Conservation (phyloP, 2,113 vertebrate genomes). For the Brienomyrus brachyistius region DNA sequence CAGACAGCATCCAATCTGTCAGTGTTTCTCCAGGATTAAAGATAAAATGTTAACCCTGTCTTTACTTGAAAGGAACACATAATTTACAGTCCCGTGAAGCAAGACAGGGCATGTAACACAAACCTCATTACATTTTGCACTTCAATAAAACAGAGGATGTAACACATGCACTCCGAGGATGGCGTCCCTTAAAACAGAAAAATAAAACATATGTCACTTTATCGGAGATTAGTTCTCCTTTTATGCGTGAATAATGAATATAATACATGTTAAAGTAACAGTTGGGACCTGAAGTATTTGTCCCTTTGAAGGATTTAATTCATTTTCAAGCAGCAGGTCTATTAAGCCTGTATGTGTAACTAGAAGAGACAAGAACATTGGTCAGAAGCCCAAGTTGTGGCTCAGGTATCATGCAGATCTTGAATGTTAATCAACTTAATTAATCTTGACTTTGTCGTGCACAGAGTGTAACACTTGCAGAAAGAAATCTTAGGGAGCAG, state of each 20-base stretch:
- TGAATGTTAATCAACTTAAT: slow-evolving; percentile 13
- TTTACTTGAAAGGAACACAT: neutral
- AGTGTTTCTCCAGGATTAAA: slow-evolving; percentile 5
- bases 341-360: slow-evolving; percentile 13
- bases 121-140: neutral
- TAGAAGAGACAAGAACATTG: slow-evolving; percentile 34
- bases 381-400: slow-evolving; percentile 20
- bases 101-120: neutral
- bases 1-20: neutral
- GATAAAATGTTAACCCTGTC: neutral
- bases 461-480: slow-evolving; percentile 7
- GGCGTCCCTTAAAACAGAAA: neutral
- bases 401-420: slow-evolving; percentile 24
- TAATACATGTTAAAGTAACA: neutral
- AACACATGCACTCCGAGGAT: neutral
- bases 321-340: neutral
- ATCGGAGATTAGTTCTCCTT: neutral
- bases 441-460: slow-evolving; percentile 31
- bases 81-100: neutral
- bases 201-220: neutral
- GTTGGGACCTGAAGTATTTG: neutral
- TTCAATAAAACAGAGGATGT: neutral
- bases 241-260: neutral
- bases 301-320: neutral
- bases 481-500: neutral